Evolutionary conservation across 1,140 invertebrate genomes (phyloP).

Genomic region (Diplogasteroides magnus): DNA sequence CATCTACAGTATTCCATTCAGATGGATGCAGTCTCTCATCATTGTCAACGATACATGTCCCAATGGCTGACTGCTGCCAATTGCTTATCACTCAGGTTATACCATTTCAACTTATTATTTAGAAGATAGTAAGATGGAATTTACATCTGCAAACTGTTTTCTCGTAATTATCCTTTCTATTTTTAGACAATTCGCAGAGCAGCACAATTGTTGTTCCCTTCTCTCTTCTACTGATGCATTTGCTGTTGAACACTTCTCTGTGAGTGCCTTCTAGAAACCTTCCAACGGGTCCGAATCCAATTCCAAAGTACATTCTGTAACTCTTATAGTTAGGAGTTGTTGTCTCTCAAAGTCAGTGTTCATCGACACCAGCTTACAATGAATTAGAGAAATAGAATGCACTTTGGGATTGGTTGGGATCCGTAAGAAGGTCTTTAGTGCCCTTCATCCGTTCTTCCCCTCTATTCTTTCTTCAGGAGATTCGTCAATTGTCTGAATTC

Average conservation of each 20-base stretch:
- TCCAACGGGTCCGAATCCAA: background rate
- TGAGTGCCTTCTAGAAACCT: slow-evolving; percentile 7
- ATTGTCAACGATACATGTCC: slow-evolving; percentile 32
- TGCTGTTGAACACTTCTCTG: slow-evolving; percentile 30
- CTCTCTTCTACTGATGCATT: slow-evolving; percentile 29
- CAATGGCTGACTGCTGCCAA: slow-evolving; percentile 29
- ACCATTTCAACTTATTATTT: too few species aligned
- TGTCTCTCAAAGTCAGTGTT: too few species aligned
- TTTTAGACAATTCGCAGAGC: slow-evolving; percentile 32
- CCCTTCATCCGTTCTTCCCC: slow-evolving; percentile 7
- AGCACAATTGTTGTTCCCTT: slow-evolving; percentile 31
- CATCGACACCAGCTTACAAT: too few species aligned
- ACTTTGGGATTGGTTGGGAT: background rate
- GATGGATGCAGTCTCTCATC: slow-evolving; percentile 27
- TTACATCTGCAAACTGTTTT: too few species aligned
- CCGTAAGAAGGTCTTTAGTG: background rate
- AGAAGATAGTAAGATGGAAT: too few species aligned
- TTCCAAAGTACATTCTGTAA: background rate
- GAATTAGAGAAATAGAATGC: too few species aligned
- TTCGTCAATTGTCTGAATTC: slow-evolving; percentile 23
- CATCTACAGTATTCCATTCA: slow-evolving; percentile 12
- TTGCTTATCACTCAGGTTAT: too few species aligned
- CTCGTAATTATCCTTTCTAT: too few species aligned
- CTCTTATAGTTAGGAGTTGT: background rate
- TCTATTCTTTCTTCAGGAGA: slow-evolving; percentile 15